Evolutionary conservation across 1,140 invertebrate species (phyloP), one percentile per base, ranked within the genome.

Genomic region (Nomia melanderi): DNA sequence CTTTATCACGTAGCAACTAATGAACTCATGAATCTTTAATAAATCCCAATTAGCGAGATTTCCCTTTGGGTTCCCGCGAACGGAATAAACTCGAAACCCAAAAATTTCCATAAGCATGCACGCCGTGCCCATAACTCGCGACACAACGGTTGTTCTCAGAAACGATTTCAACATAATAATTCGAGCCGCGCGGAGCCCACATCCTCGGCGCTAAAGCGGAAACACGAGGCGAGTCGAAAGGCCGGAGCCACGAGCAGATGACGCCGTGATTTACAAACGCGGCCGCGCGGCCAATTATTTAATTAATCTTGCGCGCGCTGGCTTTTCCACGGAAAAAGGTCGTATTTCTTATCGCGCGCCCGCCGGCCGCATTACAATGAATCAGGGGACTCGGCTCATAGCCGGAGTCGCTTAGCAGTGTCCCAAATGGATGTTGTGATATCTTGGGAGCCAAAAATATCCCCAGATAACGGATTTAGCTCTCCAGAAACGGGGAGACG

Each of bases 381-480:
- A 71, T 70, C 71, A 56, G 41, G 29, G 23, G 27, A 2, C 44
- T 3, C 44, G 4, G 20, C 17, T 31, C 41, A 53, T 57, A 27
- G 56, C 53, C 25, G 29, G 27, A 20, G 75, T 69, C 60, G 67
- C 36, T 67, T 56, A 56, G 57, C 25, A 31, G 33, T 47, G 44
- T 63, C 9, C 73, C 33, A 62, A 81, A 74, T 66, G 75, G 44
- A 53, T 54, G 74, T 78, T 81, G 82, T 53, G 82, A 78, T 85
- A 84, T 81, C 66, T 67, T 33, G 72, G 11, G 41, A n/a, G 17
- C 83, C 70, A 14, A 70, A 82, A 85, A 85, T 84, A 81, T 47
- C 44, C 25, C 14, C 11, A 73, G 82, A 84, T 78, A 85, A 84
- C 57, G 57, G 41, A 81, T 84, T 81, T 84, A 84, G 70, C 53